These are phyloP conservation scores for Ceyx erithaca DNA, from an alignment of 2,797 vertebrate species.

Conservation along the genomic window DNA sequence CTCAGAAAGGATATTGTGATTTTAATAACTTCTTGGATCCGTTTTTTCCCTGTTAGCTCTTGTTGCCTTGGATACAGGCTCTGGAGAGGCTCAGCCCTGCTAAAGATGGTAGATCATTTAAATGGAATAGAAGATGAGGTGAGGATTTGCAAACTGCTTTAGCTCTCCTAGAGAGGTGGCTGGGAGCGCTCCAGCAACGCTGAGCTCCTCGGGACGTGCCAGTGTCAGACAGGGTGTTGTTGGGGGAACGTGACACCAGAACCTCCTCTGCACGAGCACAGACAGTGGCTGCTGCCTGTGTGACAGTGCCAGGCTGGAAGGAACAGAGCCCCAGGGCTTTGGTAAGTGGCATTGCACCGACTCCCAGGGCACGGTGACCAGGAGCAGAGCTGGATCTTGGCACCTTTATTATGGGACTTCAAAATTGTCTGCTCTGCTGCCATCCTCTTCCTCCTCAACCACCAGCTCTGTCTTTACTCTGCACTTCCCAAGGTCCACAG, in stretches of 20 bases:
- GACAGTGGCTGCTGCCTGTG: neutral
- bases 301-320: neutral
- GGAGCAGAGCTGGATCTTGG: neutral
- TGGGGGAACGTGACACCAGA: neutral
- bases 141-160: conserved; percentile 48
- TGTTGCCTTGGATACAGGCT: conserved; percentile 71
- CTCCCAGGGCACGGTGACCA: neutral
- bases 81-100: conserved; percentile 67
- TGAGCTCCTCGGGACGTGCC: neutral
- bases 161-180: neutral
- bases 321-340: neutral
- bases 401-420: neutral
- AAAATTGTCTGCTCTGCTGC: neutral
- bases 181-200: neutral
- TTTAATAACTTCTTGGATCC: conserved; percentile 71
- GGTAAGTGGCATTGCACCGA: rapidly evolving
- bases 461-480: neutral
- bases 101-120: conserved; percentile 73
- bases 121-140: conserved; percentile 67
- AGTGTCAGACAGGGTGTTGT: neutral
- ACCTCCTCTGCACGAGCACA: neutral
- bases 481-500: neutral
- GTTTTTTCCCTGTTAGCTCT: conserved; percentile 54
- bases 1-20: conserved; percentile 68
- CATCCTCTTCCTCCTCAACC: neutral